Conservation (phyloP, 2,797 vertebrate genomes). For the Coregonus ussuriensis region DNA sequence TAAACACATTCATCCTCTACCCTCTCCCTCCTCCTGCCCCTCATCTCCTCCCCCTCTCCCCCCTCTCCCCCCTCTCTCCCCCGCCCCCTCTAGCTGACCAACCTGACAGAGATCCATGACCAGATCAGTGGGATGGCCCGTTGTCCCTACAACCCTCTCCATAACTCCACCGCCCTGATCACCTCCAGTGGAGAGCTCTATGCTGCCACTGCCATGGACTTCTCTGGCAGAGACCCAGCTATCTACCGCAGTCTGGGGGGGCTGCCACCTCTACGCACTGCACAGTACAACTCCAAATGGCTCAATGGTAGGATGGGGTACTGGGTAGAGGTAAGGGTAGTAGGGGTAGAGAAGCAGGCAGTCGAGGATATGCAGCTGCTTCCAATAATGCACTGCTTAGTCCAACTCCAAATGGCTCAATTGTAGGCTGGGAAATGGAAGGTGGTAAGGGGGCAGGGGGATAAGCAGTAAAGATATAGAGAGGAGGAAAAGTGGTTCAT, state of each 20-base stretch:
- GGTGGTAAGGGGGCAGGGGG: background rate
- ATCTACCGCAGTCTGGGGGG: slow-evolving; percentile 94
- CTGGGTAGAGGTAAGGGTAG: background rate
- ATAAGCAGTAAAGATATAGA: background rate
- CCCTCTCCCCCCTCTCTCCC: slow-evolving; percentile 18
- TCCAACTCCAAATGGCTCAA: slow-evolving; percentile 99
- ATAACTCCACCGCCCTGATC: slow-evolving; percentile 96
- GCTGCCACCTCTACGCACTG: slow-evolving; percentile 92
- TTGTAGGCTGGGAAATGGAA: slow-evolving; percentile 70
- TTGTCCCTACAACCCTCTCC: slow-evolving; percentile 95
- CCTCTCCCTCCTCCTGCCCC: background rate
- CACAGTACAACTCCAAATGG: slow-evolving; percentile 99
- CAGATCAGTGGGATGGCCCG: slow-evolving; percentile 98
- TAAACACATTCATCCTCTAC: background rate
- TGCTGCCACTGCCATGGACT: slow-evolving; percentile 97
- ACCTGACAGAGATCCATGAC: slow-evolving; percentile 93
- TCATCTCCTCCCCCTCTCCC: background rate
- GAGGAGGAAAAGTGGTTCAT: background rate
- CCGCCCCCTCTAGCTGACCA: slow-evolving; percentile 78
- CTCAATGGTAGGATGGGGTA: slow-evolving; percentile 84
- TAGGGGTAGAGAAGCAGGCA: background rate
- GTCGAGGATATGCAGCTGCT: background rate
- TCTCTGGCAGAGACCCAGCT: slow-evolving; percentile 94
- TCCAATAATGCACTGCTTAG: slow-evolving; percentile 85
- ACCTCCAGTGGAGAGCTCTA: slow-evolving; percentile 93